Evolutionary conservation across 1,140 invertebrate genomes (phyloP).

Genomic region (Chrysomallon squamiferum): DNA sequence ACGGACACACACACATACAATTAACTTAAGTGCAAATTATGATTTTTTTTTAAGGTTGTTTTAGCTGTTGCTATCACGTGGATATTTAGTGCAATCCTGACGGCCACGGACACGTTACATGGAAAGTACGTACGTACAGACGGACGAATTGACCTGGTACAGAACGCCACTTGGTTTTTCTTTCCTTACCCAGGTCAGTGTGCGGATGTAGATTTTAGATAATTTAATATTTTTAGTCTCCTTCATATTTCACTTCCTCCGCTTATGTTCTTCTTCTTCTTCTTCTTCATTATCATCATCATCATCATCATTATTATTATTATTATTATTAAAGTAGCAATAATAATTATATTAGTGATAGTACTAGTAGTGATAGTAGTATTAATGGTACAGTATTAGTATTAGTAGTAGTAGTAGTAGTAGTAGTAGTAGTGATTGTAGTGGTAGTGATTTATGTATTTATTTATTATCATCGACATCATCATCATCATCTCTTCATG

Average conservation of each 20-base stretch:
- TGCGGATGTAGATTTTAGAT: neutral
- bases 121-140: constrained; percentile 79
- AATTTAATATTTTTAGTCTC: no score
- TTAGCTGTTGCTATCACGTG: constrained; percentile 83
- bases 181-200: constrained; percentile 80
- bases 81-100: constrained; percentile 78
- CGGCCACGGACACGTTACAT: constrained; percentile 70
- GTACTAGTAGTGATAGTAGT: no score
- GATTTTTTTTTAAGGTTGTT: constrained; percentile 81
- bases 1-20: no score
- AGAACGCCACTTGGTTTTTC: constrained; percentile 81
- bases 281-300: neutral
- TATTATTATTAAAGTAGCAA: no score
- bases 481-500: neutral
- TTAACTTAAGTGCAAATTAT: no score
- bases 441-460: no score
- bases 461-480: neutral
- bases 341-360: no score
- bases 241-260: neutral
- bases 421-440: no score
- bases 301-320: neutral
- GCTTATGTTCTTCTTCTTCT: neutral
- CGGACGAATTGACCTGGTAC: constrained; percentile 75
- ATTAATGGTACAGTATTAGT: no score
- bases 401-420: no score